Conservation (phyloP, 2,888 invertebrate species). For the Automeris io region DNA sequence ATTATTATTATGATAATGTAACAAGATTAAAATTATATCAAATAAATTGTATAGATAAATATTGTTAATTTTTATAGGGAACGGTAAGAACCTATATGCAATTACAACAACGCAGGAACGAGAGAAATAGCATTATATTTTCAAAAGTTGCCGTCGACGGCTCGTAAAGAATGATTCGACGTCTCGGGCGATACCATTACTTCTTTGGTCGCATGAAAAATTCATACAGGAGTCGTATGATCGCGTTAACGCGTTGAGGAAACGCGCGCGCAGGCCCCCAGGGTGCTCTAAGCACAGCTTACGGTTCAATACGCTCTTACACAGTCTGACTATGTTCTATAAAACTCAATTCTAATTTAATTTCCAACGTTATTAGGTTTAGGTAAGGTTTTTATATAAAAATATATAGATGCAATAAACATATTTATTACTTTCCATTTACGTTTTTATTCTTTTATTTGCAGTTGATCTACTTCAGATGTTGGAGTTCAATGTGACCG, state of each 20-base stretch:
- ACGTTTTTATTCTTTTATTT: conserved; percentile 46
- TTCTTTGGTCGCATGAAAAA: conserved; percentile 69
- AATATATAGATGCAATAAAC: conserved; percentile 3
- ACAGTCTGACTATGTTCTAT: conserved; percentile 28
- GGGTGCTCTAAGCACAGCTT: conserved; percentile 49
- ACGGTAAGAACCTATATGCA: neutral
- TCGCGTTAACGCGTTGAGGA: conserved; percentile 51
- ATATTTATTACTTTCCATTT: conserved; percentile 3
- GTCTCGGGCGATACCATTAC: conserved; percentile 68
- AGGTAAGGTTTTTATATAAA: neutral
- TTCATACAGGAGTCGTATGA: conserved; percentile 63
- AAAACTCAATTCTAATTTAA: conserved; percentile 32
- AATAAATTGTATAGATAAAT: neutral
- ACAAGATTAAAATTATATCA: neutral
- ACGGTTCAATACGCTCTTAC: conserved; percentile 24
- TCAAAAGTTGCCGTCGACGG: conserved; percentile 62
- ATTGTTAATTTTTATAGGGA: neutral
- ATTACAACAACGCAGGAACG: conserved; percentile 11
- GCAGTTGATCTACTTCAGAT: conserved; percentile 98
- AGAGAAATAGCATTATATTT: conserved; percentile 55
- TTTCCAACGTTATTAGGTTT: conserved; percentile 16
- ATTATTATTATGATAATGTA: too few species aligned
- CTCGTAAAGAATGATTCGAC: conserved; percentile 74
- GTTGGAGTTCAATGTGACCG: conserved; percentile 96
- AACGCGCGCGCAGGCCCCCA: conserved; percentile 48